A percentile compares a stretch with the other conserved stretches of the same genome.
Evolutionary conservation across 2,888 invertebrate genomes (phyloP).

Genomic region (Ctenicera cuprea): DNA sequence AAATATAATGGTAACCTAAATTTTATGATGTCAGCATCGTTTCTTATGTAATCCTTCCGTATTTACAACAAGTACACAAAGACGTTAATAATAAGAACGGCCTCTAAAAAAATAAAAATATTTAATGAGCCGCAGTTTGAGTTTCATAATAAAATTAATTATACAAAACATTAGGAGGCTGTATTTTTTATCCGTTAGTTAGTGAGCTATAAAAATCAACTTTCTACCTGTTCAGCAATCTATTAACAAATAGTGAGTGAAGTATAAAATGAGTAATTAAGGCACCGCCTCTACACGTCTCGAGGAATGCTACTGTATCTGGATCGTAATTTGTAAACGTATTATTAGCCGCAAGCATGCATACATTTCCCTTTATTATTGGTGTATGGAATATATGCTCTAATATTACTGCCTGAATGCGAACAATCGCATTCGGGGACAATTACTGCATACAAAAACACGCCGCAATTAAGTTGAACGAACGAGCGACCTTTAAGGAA

Average conservation of each 20-base stretch:
- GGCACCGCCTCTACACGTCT: constrained; percentile 71
- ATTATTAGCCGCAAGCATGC: constrained; percentile 69
- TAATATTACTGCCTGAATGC: constrained; percentile 47
- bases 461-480: constrained; percentile 25
- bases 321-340: constrained; percentile 71
- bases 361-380: constrained; percentile 70
- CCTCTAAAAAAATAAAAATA: constrained; percentile 20
- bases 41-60: not conserved
- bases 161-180: constrained; percentile 36
- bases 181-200: constrained; percentile 45
- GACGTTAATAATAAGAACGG: constrained; percentile 11
- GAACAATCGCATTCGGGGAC: constrained; percentile 45
- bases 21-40: constrained; percentile 1
- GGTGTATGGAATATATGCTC: constrained; percentile 51
- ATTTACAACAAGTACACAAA: constrained; percentile 2
- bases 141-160: constrained; percentile 42
- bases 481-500: constrained; percentile 9
- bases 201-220: constrained; percentile 50
- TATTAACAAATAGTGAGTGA: constrained; percentile 70
- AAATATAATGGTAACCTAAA: constrained; percentile 12
- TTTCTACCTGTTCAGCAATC: constrained; percentile 62
- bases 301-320: constrained; percentile 71
- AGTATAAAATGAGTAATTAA: constrained; percentile 71
- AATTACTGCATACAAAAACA: constrained; percentile 30
- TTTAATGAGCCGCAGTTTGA: constrained; percentile 13